A percentile compares a stretch with the other conserved stretches of the same genome.
phyloP scores from a whole-genome alignment of 2,888 invertebrate species.

The Meliscaeva auricollis region DNA sequence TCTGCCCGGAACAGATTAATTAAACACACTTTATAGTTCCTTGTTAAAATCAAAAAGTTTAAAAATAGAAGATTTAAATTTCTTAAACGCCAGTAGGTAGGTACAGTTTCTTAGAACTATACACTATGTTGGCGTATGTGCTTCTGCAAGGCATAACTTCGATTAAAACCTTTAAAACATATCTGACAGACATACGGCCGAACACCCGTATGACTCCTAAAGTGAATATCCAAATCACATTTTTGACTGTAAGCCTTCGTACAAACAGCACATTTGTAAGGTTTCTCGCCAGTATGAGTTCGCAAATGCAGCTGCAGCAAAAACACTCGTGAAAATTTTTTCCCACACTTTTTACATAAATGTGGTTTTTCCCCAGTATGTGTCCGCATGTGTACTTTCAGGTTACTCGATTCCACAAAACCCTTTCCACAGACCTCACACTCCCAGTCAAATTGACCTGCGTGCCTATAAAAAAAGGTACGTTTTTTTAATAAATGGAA shows the following conservation, averaged over 20 bases:
- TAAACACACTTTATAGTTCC: no score
- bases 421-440: conserved; percentile 80
- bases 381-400: conserved; percentile 80
- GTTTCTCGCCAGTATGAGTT: conserved; percentile 84
- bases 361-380: conserved; percentile 82
- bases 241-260: conserved; percentile 59
- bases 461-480: conserved; percentile 73
- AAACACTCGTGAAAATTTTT: conserved; percentile 81
- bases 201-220: conserved; percentile 81
- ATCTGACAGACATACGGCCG: conserved; percentile 79
- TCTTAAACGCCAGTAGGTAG: no score
- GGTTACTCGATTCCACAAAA: conserved; percentile 81
- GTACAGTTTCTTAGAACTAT: no score
- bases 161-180: conserved; percentile 80
- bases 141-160: conserved; percentile 77
- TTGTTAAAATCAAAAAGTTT: no score
- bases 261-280: conserved; percentile 67
- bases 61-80: no score
- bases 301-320: conserved; percentile 84
- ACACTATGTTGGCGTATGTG: conserved; percentile 64
- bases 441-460: conserved; percentile 76
- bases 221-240: conserved; percentile 66
- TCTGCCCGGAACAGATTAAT: no score
- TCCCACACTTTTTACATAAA: conserved; percentile 80
- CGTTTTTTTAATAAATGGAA: no score